A percentile compares a stretch with the other conserved stretches of the same genome.
These are phyloP conservation scores for Lepisosteus oculatus DNA, from an alignment of 2,113 vertebrate genomes.

Conservation along the genomic window DNA sequence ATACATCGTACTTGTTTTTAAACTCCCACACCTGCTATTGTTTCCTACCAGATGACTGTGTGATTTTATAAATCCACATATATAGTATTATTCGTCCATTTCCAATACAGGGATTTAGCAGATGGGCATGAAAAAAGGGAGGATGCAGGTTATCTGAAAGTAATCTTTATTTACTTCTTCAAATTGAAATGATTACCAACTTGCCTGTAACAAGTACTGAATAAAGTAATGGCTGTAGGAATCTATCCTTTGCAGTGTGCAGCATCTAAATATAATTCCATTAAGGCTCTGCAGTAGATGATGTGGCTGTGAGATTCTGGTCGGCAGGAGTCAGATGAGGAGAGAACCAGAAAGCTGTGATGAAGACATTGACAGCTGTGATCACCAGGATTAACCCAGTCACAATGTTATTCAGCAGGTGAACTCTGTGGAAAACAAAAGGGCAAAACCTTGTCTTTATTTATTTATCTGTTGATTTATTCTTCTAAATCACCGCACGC, in stretches of 20 bases:
- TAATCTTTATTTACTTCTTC: constrained; percentile 6
- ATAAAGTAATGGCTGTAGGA: constrained; percentile 11
- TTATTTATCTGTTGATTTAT: neutral
- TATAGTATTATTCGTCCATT: neutral
- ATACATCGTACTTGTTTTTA: neutral
- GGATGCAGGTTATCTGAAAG: neutral
- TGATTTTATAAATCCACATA: neutral
- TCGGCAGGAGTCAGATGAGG: constrained; percentile 23
- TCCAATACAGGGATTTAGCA: neutral
- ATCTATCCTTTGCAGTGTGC: constrained; percentile 25
- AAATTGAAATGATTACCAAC: constrained; percentile 6
- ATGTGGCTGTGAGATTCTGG: constrained; percentile 18
- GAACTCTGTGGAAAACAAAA: constrained; percentile 10
- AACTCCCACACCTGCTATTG: neutral
- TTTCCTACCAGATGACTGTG: neutral
- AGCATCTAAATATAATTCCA: constrained; percentile 26
- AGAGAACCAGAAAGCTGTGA: constrained; percentile 31
- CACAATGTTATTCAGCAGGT: constrained; percentile 34
- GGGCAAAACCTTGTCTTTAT: neutral
- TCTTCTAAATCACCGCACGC: neutral
- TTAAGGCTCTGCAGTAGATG: constrained; percentile 17
- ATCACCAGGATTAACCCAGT: constrained; percentile 43
- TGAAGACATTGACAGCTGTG: constrained; percentile 30
- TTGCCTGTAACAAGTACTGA: neutral
- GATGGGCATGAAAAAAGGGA: neutral